These are phyloP conservation scores for Chrysochloris asiatica DNA, from an alignment of 2,113 vertebrate species.

Conservation along the genomic window DNA sequence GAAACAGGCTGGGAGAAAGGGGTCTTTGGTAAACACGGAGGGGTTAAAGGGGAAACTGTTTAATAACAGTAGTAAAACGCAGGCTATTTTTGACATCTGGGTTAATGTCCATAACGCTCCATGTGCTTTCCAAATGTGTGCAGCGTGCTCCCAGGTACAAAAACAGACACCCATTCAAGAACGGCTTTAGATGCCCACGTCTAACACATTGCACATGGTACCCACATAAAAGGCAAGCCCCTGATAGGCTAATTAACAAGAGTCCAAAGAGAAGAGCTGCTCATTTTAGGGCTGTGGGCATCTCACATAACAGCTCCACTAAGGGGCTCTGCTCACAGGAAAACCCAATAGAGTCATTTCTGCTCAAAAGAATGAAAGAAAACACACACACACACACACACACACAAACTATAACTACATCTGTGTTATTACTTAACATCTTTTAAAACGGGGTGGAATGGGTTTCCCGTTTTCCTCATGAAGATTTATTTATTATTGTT, in stretches of 20 bases:
- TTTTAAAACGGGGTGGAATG: constrained; percentile 77
- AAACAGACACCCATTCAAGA: constrained; percentile 87
- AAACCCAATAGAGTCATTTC: constrained; percentile 76
- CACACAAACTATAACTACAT: constrained; percentile 57
- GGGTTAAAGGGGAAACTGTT: constrained; percentile 89
- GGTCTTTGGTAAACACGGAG: constrained; percentile 86
- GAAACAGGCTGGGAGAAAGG: constrained; percentile 84
- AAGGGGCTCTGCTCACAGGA: constrained; percentile 69
- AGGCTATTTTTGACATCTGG: constrained; percentile 91
- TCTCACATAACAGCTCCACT: constrained; percentile 70
- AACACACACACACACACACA: not conserved
- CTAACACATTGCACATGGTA: constrained; percentile 83
- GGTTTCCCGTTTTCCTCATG: constrained; percentile 78
- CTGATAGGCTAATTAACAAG: constrained; percentile 83
- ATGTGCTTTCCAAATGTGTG: constrained; percentile 92
- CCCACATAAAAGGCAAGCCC: constrained; percentile 81
- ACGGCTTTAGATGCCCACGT: constrained; percentile 78
- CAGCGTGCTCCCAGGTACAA: constrained; percentile 84
- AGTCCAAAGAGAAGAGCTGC: constrained; percentile 67
- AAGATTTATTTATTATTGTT: constrained; percentile 83
- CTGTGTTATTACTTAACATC: constrained; percentile 81
- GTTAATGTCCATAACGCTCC: constrained; percentile 88
- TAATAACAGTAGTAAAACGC: constrained; percentile 91
- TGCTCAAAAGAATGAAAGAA: constrained; percentile 17
- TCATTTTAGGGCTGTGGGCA: constrained; percentile 73